Evolutionary conservation across 2,888 invertebrate species (phyloP), one percentile per base, ranked within the genome.

Genomic region (Heliconius cydno): DNA sequence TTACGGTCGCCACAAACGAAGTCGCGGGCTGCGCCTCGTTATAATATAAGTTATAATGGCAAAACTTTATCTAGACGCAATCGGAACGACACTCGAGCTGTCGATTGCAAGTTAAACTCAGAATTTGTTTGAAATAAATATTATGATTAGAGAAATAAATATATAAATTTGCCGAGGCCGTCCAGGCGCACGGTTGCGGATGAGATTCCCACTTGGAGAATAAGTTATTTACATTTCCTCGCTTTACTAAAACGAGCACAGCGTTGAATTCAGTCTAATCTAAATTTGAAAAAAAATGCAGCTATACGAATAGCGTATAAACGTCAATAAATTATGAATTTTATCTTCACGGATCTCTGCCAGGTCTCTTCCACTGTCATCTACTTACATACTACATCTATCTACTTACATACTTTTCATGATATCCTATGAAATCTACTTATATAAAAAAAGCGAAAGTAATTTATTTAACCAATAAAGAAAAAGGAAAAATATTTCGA

Each of bases 401-500:
- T n/a, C n/a, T n/a, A n/a, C 19, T 15, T 22, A 52, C 22, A 22
- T 52, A 19, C 19, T n/a, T 65, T 46, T 46, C 41, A 25, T 70
- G 15, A 41, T 41, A 41, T 25, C 25, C n/a, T n/a, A 70, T 41
- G 28, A 25, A 70, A 41, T 3, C 25, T 46, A 41, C 4, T 15
- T 65, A 65, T 68, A 67, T 34, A 67, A 38, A 41, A 25, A 38
- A 68, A 68, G 41, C 5, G 10, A 41, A 70, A 22, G 25, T 15
- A 70, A 70, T 70, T 70, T 70, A 70, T 41, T 70, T 70, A 41
- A 70, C 25, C 25, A n/a, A 60, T 70, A 41, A 70, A 70, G 68
- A 41, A 60, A 73, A 70, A 70, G 13, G 12, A 30, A 73, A 73
- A 72, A 57, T 73, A 60, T 60, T 4, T 73, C n/a, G 7, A n/a